Base-by-base conservation (phyloP, 2,888 invertebrate genomes). In the Philonicus albiceps region DNA sequence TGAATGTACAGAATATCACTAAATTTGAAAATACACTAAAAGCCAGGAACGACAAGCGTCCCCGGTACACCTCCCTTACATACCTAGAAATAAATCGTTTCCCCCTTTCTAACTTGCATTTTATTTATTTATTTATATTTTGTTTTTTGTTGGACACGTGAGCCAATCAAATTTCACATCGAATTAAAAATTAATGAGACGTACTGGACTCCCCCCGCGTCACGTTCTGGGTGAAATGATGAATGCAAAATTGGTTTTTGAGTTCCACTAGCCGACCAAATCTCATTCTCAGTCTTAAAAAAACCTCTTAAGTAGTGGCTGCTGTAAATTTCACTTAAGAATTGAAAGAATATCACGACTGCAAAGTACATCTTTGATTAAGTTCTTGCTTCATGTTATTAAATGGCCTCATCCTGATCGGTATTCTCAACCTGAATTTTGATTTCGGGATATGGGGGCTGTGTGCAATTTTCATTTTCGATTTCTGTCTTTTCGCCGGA, bases 291-390 rank as follows among this genome's bases (percentile, higher is more conserved):
- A 80, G 80, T 80, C 49, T 81, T 81, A 31, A 64, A 81, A 80
- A 81, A 81, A 55, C 49, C 40, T 43, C 40, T 55, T 81, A 31
- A 27, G 16, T 80, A 80, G 80, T 53, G 27, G 49, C 80, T 80
- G 81, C 81, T 34, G 49, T 81, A 55, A 81, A 55, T 43, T 7
- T 81, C 16, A 64, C 19, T 64, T 55, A 81, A 55, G 11, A 31
- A 81, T 55, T 81, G 34, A 55, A 81, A 81, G 30, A 49, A 80
- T 80, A 80, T 80, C 80, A 80, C 80, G 80, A 80, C 40, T 80
- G 53, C 53, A 22, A 80, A 53, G 27, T 31, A 40, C 49, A 80
- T 76, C 22, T 5, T 80, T 40, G 2, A 37, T 22, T 8, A 31
- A 74, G 13, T 34, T 3, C 27, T 22, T 13, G 40, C 78, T 74